Evolutionary conservation across 2,797 vertebrate species (phyloP).

Genomic region (Acanthurus leucopareius): DNA sequence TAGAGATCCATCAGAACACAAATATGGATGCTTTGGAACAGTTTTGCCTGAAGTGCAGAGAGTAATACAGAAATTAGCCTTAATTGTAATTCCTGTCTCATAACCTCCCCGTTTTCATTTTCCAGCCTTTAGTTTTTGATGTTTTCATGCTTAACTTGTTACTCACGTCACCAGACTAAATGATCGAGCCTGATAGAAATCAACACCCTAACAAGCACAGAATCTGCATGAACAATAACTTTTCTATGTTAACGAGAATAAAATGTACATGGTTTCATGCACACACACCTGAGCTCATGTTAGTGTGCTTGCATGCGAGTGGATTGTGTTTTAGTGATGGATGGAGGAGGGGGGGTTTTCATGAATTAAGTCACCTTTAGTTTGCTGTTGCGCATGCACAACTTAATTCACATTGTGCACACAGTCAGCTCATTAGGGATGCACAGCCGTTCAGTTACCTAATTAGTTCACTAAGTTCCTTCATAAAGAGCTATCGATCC

Average conservation of each 20-base stretch:
- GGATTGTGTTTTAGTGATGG: neutral
- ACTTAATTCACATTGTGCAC: constrained; percentile 62
- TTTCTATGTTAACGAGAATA: constrained; percentile 3
- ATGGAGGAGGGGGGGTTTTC: constrained; percentile 2
- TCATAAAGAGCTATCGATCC: constrained; percentile 80
- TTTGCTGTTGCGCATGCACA: constrained; percentile 41
- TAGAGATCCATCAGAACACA: constrained; percentile 51
- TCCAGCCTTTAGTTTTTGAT: constrained; percentile 67
- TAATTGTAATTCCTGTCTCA: constrained; percentile 75
- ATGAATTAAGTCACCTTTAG: constrained; percentile 58
- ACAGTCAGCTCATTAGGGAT: constrained; percentile 65
- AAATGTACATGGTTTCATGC: constrained; percentile 23
- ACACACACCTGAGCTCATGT: constrained; percentile 54
- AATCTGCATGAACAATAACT: constrained; percentile 54
- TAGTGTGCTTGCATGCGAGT: neutral
- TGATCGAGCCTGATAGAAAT: constrained; percentile 60
- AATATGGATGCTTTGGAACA: constrained; percentile 45
- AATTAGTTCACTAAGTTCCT: constrained; percentile 78
- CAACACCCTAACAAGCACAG: constrained; percentile 48
- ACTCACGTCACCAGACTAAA: constrained; percentile 53
- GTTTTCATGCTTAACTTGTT: constrained; percentile 67
- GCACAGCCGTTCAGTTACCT: constrained; percentile 62
- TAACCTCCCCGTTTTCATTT: constrained; percentile 64
- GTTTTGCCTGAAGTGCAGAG: constrained; percentile 63
- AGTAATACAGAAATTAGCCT: constrained; percentile 62